Percentiles rank a stretch among this genome's conserved stretches.
Conservation (phyloP, 2,888 invertebrate genomes). For the Macaria notata region DNA sequence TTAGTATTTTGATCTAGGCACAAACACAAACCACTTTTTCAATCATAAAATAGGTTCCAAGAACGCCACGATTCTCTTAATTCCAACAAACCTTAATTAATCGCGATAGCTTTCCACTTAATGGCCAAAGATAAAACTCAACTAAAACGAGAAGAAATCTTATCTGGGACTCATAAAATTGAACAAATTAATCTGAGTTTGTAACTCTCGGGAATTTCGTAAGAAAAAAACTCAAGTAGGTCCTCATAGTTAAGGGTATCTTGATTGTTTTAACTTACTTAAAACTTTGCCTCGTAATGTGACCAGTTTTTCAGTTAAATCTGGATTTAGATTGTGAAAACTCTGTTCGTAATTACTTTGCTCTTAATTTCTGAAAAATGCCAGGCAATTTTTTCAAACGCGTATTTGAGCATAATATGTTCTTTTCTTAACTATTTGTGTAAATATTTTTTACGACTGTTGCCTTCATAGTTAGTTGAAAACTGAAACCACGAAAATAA, state of each 20-base stretch:
- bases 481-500: no score
- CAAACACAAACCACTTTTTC: no score
- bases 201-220: constrained; percentile 9
- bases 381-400: no score
- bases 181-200: constrained; percentile 21
- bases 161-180: constrained; percentile 15
- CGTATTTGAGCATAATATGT: no score
- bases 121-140: constrained; percentile 10
- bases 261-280: constrained; percentile 8
- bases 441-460: no score
- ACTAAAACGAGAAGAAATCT: constrained; percentile 11
- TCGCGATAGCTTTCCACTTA: constrained; percentile 4
- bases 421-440: no score
- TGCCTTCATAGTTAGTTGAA: no score
- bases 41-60: neutral
- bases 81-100: constrained; percentile 1
- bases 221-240: constrained; percentile 5
- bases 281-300: neutral
- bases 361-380: no score
- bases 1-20: no score
- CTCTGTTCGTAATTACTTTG: no score
- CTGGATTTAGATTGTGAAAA: no score
- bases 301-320: no score
- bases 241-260: neutral
- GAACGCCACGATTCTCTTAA: neutral